phyloP scores from a whole-genome alignment of 2,888 invertebrate species.

The Plebejus melissa region DNA sequence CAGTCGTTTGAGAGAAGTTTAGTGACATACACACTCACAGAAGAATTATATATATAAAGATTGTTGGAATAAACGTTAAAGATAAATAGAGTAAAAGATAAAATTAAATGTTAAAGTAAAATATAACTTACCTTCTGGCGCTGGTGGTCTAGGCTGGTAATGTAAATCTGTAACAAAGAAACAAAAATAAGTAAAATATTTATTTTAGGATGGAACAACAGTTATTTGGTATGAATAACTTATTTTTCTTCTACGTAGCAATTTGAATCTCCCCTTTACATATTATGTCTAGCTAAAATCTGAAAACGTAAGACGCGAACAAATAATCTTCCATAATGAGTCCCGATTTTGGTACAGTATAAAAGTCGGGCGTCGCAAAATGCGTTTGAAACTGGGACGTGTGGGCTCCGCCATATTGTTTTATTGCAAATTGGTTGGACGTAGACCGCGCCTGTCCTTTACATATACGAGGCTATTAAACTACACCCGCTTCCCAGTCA shows the following conservation, averaged over 20 bases:
- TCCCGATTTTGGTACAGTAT: conserved; percentile 51
- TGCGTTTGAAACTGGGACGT: conserved; percentile 53
- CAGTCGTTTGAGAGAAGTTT: too few species aligned
- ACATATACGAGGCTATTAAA: conserved; percentile 77
- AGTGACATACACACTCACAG: too few species aligned
- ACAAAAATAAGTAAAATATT: conserved; percentile 29
- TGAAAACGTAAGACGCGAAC: conserved; percentile 43
- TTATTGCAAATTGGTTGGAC: conserved; percentile 79
- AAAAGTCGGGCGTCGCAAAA: conserved; percentile 41
- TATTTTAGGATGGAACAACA: background rate
- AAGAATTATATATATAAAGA: too few species aligned
- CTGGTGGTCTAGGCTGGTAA: conserved; percentile 81
- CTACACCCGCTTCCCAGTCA: conserved; percentile 71
- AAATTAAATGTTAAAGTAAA: background rate
- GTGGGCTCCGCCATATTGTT: conserved; percentile 69
- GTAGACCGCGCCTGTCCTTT: conserved; percentile 74
- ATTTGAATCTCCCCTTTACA: conserved; percentile 20
- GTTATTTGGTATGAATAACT: background rate
- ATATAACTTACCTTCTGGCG: conserved; percentile 78
- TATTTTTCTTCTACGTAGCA: conserved; percentile 4
- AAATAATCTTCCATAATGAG: conserved; percentile 58
- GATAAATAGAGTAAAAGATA: background rate
- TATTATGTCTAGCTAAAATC: background rate
- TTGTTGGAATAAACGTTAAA: background rate
- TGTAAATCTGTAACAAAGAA: conserved; percentile 81